phyloP scores from a whole-genome alignment of 2,888 invertebrate genomes.

The Liposcelis brunnea region DNA sequence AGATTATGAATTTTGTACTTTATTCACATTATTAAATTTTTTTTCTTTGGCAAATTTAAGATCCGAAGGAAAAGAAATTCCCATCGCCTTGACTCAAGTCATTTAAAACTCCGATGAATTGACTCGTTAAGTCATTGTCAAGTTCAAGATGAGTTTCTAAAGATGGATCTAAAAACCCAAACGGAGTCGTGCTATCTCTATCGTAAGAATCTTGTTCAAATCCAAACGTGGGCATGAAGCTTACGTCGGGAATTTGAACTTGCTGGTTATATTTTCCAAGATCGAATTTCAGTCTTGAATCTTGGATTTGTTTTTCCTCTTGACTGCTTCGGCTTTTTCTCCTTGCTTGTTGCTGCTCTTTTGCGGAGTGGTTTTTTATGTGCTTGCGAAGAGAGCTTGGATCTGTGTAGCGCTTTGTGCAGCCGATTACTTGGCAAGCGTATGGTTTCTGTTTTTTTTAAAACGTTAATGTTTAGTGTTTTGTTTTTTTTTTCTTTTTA shows the following conservation, averaged over 20 bases:
- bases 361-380: constrained; percentile 56
- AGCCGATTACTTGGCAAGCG: constrained; percentile 73
- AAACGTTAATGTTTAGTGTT: not conserved
- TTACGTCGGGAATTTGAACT: not conserved
- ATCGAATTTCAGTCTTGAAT: not conserved
- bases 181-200: too few species aligned
- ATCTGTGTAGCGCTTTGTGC: constrained; percentile 83
- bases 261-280: not conserved
- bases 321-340: not conserved
- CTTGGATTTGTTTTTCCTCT: not conserved
- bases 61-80: too few species aligned
- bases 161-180: too few species aligned
- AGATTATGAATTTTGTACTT: too few species aligned
- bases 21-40: too few species aligned
- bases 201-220: not conserved
- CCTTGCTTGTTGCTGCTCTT: constrained; percentile 6
- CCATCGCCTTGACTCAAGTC: too few species aligned
- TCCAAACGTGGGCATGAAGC: not conserved
- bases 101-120: too few species aligned
- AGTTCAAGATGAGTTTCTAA: too few species aligned
- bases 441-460: constrained; percentile 60
- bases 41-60: too few species aligned
- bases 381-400: constrained; percentile 86
- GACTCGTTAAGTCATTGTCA: too few species aligned
- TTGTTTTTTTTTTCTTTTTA: not conserved